These are phyloP conservation scores for Balearica regulorum DNA, from an alignment of 2,797 vertebrate species.

Conservation along the genomic window DNA sequence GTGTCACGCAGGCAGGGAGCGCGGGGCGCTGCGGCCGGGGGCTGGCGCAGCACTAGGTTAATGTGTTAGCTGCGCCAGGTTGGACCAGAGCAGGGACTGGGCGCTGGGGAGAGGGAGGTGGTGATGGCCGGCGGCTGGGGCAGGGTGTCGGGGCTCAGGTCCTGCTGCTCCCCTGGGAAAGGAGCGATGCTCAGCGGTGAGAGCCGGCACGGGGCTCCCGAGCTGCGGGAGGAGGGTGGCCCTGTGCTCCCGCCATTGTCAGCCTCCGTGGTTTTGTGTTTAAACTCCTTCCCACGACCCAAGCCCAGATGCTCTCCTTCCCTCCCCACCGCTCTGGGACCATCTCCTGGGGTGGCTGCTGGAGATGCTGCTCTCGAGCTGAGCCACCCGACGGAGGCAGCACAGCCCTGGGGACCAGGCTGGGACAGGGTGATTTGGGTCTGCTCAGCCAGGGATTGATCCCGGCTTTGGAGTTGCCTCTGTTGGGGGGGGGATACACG, in stretches of 20 bases:
- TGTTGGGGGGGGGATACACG: neutral
- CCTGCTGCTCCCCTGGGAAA: neutral
- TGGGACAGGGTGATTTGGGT: neutral
- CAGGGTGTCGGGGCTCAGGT: neutral
- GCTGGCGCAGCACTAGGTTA: slow-evolving; percentile 18
- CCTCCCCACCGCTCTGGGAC: neutral
- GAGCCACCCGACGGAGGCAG: too few species aligned
- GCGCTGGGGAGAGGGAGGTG: neutral
- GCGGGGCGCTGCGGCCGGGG: accelerated
- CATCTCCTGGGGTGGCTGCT: neutral
- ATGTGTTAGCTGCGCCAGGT: neutral
- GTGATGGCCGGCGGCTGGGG: accelerated
- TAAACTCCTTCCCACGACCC: neutral
- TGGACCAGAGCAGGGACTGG: neutral
- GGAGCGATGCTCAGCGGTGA: neutral
- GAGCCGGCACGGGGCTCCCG: accelerated
- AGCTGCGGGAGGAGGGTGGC: neutral
- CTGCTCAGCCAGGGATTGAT: neutral
- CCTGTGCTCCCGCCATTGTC: neutral
- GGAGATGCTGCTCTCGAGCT: neutral
- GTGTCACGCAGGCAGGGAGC: slow-evolving; percentile 27
- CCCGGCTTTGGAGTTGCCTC: neutral
- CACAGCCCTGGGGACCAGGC: neutral
- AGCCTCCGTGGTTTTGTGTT: accelerated
- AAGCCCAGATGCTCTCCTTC: neutral